Evolutionary conservation across 2,113 vertebrate species (phyloP).

Genomic region (Chamaetylas fuelleborni): DNA sequence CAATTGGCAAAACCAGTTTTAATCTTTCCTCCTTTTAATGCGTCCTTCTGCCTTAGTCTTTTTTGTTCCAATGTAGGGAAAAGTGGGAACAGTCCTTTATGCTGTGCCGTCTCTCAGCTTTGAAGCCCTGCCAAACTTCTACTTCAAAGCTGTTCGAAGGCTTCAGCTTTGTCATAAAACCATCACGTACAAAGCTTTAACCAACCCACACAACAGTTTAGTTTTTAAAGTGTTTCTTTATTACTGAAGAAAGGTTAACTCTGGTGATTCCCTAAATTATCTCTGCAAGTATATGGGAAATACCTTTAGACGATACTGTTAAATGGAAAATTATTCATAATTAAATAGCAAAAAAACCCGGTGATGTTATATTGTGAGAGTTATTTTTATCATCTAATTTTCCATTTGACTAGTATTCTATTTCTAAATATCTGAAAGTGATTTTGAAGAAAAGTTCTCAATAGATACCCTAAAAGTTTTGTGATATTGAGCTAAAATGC

Average conservation of each 20-base stretch:
- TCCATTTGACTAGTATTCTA: background rate
- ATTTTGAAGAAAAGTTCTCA: background rate
- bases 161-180: conserved; percentile 24
- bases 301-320: background rate
- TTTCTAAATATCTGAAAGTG: background rate
- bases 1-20: background rate
- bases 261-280: background rate
- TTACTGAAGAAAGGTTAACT: background rate
- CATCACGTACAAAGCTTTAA: background rate
- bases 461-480: background rate
- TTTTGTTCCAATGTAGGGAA: background rate
- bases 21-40: background rate
- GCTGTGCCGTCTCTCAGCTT: background rate
- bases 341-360: background rate
- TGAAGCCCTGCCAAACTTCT: conserved; percentile 33
- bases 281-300: background rate
- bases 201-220: background rate
- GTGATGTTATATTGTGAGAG: background rate
- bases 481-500: background rate
- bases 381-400: background rate
- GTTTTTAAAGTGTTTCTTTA: background rate
- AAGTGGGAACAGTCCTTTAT: background rate
- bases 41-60: background rate
- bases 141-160: conserved; percentile 35
- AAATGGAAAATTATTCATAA: background rate